Conservation (phyloP, 2,888 invertebrate species). For the Philonicus albiceps region DNA sequence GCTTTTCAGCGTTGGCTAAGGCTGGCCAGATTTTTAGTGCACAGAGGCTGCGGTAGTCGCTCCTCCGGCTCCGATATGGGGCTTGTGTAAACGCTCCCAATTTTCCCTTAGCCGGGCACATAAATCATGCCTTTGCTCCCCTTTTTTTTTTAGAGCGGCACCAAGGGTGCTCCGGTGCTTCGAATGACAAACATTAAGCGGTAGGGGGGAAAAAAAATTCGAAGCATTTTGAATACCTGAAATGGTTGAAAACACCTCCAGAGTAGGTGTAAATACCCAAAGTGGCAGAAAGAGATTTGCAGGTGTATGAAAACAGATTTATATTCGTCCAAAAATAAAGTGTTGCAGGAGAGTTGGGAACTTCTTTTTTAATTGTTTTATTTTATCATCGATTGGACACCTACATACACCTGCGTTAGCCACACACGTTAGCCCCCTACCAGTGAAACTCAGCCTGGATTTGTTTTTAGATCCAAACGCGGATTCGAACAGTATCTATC, state of each 20-base stretch:
- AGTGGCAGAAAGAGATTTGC: neutral
- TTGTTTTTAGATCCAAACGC: neutral
- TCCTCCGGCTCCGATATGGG: neutral
- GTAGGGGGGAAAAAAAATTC: neutral
- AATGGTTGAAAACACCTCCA: neutral
- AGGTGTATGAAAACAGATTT: neutral
- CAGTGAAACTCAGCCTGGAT: neutral
- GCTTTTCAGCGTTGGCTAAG: neutral
- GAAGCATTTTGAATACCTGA: neutral
- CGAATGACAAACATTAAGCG: neutral
- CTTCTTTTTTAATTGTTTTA: neutral
- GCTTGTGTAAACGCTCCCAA: neutral
- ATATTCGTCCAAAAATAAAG: neutral
- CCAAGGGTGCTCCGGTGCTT: neutral
- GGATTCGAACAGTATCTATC: neutral
- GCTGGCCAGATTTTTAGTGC: neutral
- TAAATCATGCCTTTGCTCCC: neutral
- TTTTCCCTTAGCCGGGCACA: neutral
- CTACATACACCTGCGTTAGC: neutral
- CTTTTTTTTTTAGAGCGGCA: neutral
- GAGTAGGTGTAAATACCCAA: neutral
- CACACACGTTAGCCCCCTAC: too few species aligned
- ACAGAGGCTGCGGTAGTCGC: neutral
- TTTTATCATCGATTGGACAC: neutral
- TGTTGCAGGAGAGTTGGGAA: neutral